Conservation (phyloP, 2,113 vertebrate genomes). For the Lagopus leucura region DNA sequence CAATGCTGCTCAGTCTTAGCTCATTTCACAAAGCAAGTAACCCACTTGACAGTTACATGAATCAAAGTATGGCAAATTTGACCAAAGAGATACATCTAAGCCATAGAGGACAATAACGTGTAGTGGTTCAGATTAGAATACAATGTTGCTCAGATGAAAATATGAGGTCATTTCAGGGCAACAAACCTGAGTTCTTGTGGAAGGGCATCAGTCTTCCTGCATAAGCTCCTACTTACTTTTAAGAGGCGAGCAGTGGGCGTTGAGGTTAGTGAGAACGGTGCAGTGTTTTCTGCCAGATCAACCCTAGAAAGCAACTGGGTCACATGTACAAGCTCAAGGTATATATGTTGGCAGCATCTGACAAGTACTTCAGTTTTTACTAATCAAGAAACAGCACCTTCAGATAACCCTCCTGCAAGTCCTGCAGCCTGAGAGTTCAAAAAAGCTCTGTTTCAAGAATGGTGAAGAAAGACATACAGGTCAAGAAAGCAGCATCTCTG, state of each 20-base stretch:
- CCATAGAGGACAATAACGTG: not conserved
- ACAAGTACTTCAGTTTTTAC: not conserved
- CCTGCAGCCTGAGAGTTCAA: not conserved
- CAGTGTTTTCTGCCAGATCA: not conserved
- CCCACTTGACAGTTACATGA: not conserved
- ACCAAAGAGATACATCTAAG: not conserved
- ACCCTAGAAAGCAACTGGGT: not conserved
- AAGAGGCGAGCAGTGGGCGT: fast-evolving
- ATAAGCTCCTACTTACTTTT: not conserved
- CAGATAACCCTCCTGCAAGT: not conserved
- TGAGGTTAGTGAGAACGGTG: not conserved
- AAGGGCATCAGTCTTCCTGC: not conserved
- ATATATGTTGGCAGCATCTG: not conserved
- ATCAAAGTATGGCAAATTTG: not conserved
- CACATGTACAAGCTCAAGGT: not conserved
- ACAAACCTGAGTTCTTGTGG: not conserved
- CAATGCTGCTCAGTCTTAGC: not conserved
- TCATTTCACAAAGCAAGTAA: not conserved
- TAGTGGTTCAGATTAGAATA: not conserved
- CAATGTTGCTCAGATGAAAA: not conserved
- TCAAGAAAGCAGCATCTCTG: not conserved
- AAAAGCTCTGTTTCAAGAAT: not conserved
- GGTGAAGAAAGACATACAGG: not conserved
- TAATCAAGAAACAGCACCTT: not conserved
- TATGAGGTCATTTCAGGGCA: not conserved